These are phyloP conservation scores for Rhadinocentrus ornatus DNA, from an alignment of 2,797 vertebrate species.

Conservation along the genomic window DNA sequence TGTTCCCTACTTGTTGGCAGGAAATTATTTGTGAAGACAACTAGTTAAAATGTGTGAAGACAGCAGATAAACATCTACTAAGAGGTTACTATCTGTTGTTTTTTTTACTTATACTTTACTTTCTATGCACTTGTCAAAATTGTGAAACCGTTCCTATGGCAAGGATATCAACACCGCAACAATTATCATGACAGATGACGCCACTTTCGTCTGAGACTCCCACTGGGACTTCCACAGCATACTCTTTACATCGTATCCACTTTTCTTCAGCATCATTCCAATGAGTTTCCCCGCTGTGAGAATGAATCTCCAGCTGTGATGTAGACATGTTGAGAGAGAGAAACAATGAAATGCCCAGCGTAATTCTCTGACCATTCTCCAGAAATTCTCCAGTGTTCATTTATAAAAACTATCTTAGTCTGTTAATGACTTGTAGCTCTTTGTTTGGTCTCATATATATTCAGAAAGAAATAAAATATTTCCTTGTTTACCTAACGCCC, in stretches of 20 bases:
- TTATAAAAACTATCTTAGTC: background rate
- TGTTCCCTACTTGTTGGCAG: background rate
- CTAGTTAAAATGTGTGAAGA: too few relatives aligned
- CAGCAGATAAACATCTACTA: too few relatives aligned
- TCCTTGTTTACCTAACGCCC: background rate
- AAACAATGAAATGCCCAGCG: background rate
- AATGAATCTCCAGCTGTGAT: too few relatives aligned
- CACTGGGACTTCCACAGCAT: background rate
- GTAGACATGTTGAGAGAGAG: background rate
- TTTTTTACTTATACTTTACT: background rate
- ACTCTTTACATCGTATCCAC: background rate
- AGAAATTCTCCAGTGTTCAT: background rate
- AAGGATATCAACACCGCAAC: background rate
- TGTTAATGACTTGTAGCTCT: background rate
- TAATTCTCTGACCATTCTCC: background rate
- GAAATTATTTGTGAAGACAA: background rate
- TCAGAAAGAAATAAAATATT: background rate
- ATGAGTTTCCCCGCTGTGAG: constrained; percentile 1
- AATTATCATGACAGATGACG: background rate
- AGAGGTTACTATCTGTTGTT: too few relatives aligned
- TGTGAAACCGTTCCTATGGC: background rate
- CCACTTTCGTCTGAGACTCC: background rate
- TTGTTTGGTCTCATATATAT: background rate
- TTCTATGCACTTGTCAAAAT: background rate
- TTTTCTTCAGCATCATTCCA: background rate